Conservation (phyloP, 1,140 invertebrate genomes). For the Probaryconus sp. region DNA sequence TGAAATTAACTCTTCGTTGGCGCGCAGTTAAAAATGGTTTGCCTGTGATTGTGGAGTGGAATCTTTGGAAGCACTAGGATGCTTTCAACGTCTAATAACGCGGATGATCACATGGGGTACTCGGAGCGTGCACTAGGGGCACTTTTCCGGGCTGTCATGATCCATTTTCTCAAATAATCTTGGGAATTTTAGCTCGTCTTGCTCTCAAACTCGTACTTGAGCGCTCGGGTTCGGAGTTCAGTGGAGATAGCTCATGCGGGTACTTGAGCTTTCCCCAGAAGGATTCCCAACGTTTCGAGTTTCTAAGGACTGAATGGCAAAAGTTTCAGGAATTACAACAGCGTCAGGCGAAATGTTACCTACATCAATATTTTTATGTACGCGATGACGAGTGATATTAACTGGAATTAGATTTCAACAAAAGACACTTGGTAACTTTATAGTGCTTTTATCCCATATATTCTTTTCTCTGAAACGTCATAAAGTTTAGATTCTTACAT, state of each 20-base stretch:
- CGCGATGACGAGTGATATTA: conserved; percentile 2
- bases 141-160: conserved; percentile 54
- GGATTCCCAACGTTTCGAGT: conserved; percentile 51
- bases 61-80: conserved; percentile 43
- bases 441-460: too few species aligned
- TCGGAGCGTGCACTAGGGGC: conserved; percentile 51
- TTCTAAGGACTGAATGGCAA: conserved; percentile 48
- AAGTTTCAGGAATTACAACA: conserved; percentile 52
- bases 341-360: conserved; percentile 55
- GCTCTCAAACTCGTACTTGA: conserved; percentile 45
- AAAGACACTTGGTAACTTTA: too few species aligned
- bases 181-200: conserved; percentile 52
- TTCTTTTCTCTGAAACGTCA: too few species aligned
- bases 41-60: conserved; percentile 12
- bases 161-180: conserved; percentile 61
- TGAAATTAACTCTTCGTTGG: conserved; percentile 37
- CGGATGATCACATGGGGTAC: conserved; percentile 46
- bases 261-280: conserved; percentile 57
- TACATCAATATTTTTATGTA: conserved; percentile 47
- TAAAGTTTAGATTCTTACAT: too few species aligned
- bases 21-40: conserved; percentile 31
- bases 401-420: conserved; percentile 19
- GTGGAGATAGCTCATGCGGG: conserved; percentile 56
- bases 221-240: conserved; percentile 39
- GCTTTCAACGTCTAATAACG: conserved; percentile 58